Base-by-base conservation (phyloP, 2,113 vertebrate species). In the Bathybates hornii region DNA sequence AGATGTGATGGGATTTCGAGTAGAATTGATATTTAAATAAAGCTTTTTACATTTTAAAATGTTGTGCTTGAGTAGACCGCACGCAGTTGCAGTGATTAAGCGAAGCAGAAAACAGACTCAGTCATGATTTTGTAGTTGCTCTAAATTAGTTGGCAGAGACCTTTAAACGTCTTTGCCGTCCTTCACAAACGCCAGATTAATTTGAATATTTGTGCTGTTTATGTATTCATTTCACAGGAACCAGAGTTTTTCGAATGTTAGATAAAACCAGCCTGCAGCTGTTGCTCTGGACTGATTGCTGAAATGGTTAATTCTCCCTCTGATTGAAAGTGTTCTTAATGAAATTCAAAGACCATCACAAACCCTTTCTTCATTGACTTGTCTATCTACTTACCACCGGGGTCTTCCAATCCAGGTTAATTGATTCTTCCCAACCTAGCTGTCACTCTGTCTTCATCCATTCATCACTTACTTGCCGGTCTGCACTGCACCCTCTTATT, bases 201-300 rank as follows among this genome's bases (percentile, higher is more conserved):
- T 11, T 43, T 85, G 29, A 19, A 61, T 3, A 27, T 48, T 45
- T 14, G 7, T 11, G 9, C 13, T 4, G 16, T 68, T 68, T 38
- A 0, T 71, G 19, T 36, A 12, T 48, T 38, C 0, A 17, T 61
- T 79, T 19, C 41, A 57, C 6, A 32, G 6, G 2, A 38, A 29
- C 24, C 29, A 6, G 36, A 32, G 41, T 24, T 68, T 21, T 79
- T 43, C 0, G 41, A 10, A 12, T 48, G 9, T 16, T 56, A 27
- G 41, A 9, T 73, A 16, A 73, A 73, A 27, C 41, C 21, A 9
- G 41, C 9, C 4, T 16, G 81, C 0, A 24, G 57, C 80, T 45
- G 36, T 5, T 29, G 9, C 3, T 48, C 8, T 48, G 0, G 68
- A 17, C 41, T 17, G 41, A 45, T 45, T 24, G 21, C 41, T 76